Base-by-base conservation (phyloP, 1,140 invertebrate genomes). In the Aradophagus sp. region DNA sequence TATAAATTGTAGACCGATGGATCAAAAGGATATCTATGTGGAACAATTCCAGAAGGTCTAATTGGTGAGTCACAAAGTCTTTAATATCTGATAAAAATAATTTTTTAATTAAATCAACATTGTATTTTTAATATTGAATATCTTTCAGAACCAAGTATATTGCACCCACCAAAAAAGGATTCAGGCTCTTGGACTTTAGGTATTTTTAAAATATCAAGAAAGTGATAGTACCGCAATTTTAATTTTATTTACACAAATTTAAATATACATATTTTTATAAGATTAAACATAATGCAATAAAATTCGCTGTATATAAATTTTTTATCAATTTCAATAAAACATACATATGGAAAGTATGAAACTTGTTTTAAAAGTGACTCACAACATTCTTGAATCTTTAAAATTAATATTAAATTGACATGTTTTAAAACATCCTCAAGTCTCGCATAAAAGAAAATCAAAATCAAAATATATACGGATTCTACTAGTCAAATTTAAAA, bases 111-210 rank as follows among this genome's bases (percentile, higher is more conserved):
- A n/a, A n/a, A n/a, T n/a, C n/a, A n/a, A n/a, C 35, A 0, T 42
- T 44, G 27, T 13, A 66, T 27, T 41, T 55, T 7, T 5, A 35
- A 52, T 50, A 52, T 36, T 23, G 26, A 32, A 67, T 59, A 55
- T 14, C 58, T 82, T 81, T 47, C 59, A 84, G 84, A 85, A 39
- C 61, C 75, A 8, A 44, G 63, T 17, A 68, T 84, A 31, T 58
- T 76, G 4, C 65, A 56, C 59, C 74, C 83, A 17, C 83, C 84
- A 7, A 74, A 76, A 41, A 65, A 39, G 23, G 65, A 65, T 12
- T 29, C 59, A 10, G 66, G n/a, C 7, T 20, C 68, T 26, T 79
- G 76, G 76, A 59, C 77, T 27, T 15, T 80, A 4, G 44, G 73
- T 19, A 75, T 83, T 41, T 79, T 86, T 0, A 52, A 53, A 73